Conservation (phyloP, 2,113 vertebrate genomes). For the Xerus inauris region DNA sequence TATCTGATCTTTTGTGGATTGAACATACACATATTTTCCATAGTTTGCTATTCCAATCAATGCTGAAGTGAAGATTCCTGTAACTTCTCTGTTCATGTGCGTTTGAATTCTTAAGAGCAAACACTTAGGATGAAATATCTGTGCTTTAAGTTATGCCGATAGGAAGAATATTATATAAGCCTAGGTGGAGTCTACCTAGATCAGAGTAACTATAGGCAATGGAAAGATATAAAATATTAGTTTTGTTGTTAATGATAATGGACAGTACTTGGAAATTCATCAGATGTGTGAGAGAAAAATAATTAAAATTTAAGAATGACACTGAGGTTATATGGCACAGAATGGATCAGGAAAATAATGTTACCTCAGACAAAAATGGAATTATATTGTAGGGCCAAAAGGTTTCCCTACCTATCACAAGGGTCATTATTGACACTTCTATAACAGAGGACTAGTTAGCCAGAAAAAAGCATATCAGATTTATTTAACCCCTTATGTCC, state of each 20-base stretch:
- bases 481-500: background rate
- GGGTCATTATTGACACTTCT: background rate
- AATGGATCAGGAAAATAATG: background rate
- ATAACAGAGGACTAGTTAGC: background rate
- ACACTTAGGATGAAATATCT: background rate
- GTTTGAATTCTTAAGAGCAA: background rate
- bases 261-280: background rate
- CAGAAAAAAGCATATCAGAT: background rate
- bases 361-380: background rate
- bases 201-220: background rate
- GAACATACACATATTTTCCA: background rate
- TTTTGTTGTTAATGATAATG: background rate
- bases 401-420: too few relatives aligned
- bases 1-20: background rate
- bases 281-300: background rate
- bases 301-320: constrained; percentile 5
- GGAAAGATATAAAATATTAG: background rate
- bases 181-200: background rate
- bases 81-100: background rate
- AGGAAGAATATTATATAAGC: background rate
- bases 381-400: background rate
- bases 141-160: background rate
- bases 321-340: background rate
- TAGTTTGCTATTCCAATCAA: background rate
- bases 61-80: background rate